Conservation (phyloP, 2,797 vertebrate genomes). For the Cynopterus sphinx region DNA sequence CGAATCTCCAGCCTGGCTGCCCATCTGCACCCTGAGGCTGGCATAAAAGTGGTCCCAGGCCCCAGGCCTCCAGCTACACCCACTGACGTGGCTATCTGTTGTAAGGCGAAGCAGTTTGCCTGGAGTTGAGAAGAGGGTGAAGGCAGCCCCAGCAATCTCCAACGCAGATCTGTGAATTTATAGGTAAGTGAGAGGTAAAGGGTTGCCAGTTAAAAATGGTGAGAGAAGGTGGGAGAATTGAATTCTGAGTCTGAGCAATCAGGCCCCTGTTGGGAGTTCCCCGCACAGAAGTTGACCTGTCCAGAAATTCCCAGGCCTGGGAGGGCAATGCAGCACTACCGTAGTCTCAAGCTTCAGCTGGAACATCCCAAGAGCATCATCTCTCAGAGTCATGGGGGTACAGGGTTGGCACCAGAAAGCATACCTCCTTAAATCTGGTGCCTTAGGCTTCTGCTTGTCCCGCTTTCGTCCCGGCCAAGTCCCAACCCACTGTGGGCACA, state of each 20-base stretch:
- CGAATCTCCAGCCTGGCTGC: not conserved
- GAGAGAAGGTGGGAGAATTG: not conserved
- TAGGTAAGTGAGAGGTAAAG: not conserved
- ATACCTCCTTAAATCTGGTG: not conserved
- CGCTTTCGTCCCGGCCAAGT: not conserved
- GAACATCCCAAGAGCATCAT: too few species aligned
- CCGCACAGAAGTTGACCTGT: not conserved
- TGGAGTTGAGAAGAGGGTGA: not conserved
- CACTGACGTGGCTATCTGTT: not conserved
- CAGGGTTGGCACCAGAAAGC: fast-evolving
- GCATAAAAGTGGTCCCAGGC: not conserved
- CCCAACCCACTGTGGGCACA: fast-evolving
- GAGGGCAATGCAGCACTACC: fast-evolving
- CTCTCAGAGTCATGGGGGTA: not conserved
- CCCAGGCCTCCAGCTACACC: not conserved
- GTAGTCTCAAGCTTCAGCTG: fast-evolving
- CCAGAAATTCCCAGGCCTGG: not conserved
- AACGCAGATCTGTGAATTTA: not conserved
- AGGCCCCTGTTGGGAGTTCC: not conserved
- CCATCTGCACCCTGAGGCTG: not conserved
- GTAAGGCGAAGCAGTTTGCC: not conserved
- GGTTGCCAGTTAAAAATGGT: not conserved
- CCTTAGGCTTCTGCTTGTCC: not conserved
- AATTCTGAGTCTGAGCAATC: not conserved
- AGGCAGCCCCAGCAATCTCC: not conserved